Conservation (phyloP, 1,140 invertebrate species). For the Dendrolimus kikuchii region DNA sequence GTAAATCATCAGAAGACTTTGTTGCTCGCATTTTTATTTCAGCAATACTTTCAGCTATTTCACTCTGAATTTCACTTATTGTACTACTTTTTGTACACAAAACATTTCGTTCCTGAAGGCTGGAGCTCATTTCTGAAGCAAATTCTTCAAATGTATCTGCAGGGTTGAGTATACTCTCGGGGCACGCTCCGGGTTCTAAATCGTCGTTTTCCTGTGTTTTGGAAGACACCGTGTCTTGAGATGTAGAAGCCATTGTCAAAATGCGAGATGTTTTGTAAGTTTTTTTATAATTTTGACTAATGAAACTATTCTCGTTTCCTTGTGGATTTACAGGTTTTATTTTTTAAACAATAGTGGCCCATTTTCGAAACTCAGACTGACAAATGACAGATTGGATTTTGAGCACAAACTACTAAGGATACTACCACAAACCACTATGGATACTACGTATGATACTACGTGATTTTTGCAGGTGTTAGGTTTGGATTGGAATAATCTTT, state of each 20-base stretch:
- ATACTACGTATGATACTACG: too few relatives aligned
- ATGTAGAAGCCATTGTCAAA: conserved; percentile 61
- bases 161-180: conserved; percentile 78
- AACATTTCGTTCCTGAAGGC: conserved; percentile 71
- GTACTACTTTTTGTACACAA: conserved; percentile 61
- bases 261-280: conserved; percentile 5
- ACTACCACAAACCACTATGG: too few relatives aligned
- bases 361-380: too few relatives aligned
- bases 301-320: too few relatives aligned
- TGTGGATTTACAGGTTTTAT: too few relatives aligned
- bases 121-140: conserved; percentile 77
- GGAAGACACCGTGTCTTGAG: conserved; percentile 31
- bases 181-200: conserved; percentile 53
- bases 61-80: conserved; percentile 74
- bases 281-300: too few relatives aligned
- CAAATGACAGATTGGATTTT: too few relatives aligned
- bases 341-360: too few relatives aligned
- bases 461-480: too few relatives aligned
- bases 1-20: conserved; percentile 56
- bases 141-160: conserved; percentile 81
- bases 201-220: conserved; percentile 28
- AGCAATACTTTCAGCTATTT: conserved; percentile 56
- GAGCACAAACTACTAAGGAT: too few relatives aligned
- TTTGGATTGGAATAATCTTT: too few relatives aligned
- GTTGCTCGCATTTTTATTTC: conserved; percentile 33